These are phyloP conservation scores for Mesoclemmys tuberculata DNA, from an alignment of 2,113 vertebrate species.

Conservation along the genomic window DNA sequence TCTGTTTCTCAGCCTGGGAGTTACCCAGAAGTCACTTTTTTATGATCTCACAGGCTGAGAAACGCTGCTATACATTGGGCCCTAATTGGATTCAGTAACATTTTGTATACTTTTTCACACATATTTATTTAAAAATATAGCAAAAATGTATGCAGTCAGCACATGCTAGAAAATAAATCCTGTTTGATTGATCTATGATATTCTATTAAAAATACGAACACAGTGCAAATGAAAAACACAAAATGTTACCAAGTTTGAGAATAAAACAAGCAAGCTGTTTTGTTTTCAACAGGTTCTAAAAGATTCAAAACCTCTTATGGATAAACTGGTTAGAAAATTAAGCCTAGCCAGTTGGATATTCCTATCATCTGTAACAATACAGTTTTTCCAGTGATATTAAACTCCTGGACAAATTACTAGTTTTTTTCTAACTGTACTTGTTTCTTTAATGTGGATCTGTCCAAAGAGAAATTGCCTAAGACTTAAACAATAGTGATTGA, in stretches of 20 bases:
- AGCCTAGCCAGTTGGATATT: not conserved
- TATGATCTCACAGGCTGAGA: not conserved
- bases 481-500: conserved; percentile 2
- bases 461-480: conserved; percentile 4
- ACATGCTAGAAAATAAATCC: not conserved
- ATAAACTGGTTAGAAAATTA: not conserved
- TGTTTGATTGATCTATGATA: not conserved
- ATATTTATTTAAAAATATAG: not conserved
- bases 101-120: not conserved
- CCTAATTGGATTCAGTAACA: not conserved
- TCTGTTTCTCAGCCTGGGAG: not conserved
- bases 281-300: not conserved
- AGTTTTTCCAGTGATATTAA: not conserved
- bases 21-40: not conserved
- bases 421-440: not conserved
- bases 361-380: not conserved
- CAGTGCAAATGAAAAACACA: not conserved
- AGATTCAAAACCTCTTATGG: not conserved
- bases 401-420: not conserved
- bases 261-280: not conserved
- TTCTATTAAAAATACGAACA: not conserved
- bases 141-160: not conserved
- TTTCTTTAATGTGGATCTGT: not conserved
- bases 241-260: not conserved
- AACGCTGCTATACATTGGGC: not conserved